These are phyloP conservation scores for Coenonympha arcania DNA, from an alignment of 2,888 invertebrate genomes.

Conservation along the genomic window DNA sequence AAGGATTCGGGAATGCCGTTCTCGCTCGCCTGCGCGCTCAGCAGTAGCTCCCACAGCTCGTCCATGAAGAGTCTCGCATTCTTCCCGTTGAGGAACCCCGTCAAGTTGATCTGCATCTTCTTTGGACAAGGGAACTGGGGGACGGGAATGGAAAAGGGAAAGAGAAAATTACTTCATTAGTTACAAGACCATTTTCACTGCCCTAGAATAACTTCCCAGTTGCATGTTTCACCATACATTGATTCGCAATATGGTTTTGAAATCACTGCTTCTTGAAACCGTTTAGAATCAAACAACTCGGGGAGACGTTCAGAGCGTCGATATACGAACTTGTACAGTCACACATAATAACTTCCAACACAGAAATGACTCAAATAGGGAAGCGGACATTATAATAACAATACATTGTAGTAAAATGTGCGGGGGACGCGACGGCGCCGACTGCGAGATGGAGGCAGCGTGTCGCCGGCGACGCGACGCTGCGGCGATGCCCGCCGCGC, in stretches of 20 bases:
- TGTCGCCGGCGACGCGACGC: conserved; percentile 25
- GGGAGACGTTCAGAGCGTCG: conserved; percentile 57
- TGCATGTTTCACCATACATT: conserved; percentile 6
- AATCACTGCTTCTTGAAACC: conserved; percentile 6
- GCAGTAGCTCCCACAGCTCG: conserved; percentile 95
- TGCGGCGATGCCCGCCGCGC: conserved; percentile 20
- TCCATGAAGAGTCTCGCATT: conserved; percentile 98
- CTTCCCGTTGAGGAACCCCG: conserved; percentile 98
- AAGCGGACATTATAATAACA: conserved; percentile 42
- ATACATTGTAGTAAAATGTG: conserved; percentile 46
- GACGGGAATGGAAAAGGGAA: conserved; percentile 55
- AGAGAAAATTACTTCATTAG: conserved; percentile 54
- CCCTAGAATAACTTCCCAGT: conserved; percentile 1
- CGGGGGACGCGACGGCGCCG: conserved; percentile 35
- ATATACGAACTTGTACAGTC: not conserved
- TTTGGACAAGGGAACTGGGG: conserved; percentile 94
- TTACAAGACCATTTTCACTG: conserved; percentile 27
- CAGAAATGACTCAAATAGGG: conserved; percentile 66
- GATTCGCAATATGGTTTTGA: conserved; percentile 1
- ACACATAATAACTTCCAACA: not conserved
- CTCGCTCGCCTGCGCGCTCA: conserved; percentile 96
- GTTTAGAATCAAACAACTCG: conserved; percentile 32
- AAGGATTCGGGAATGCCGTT: conserved; percentile 96
- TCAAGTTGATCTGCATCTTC: conserved; percentile 99
- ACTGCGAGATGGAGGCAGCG: conserved; percentile 27